Evolutionary conservation across 1,140 invertebrate genomes (phyloP).

Genomic region (Zaprionus camerounensis): DNA sequence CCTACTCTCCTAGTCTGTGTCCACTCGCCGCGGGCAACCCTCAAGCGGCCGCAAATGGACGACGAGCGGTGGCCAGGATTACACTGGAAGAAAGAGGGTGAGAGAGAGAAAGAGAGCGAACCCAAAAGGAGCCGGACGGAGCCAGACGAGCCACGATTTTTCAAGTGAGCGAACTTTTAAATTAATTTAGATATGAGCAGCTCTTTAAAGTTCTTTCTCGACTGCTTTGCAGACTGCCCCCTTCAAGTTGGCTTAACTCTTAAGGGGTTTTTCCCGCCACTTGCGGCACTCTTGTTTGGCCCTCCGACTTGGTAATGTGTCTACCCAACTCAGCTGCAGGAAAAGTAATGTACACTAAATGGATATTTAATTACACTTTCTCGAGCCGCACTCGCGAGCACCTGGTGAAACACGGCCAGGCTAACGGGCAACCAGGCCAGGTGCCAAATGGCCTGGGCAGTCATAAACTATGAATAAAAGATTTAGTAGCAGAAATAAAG

Average conservation of each 20-base stretch:
- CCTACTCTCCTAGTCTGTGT: not conserved
- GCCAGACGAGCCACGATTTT: conserved; percentile 52
- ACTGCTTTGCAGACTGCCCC: not conserved
- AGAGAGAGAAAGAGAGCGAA: not conserved
- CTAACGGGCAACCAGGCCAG: not conserved
- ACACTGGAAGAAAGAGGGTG: not conserved
- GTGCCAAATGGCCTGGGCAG: conserved; percentile 9
- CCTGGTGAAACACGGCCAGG: conserved; percentile 15
- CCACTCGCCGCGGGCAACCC: conserved; percentile 63
- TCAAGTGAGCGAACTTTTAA: conserved; percentile 81
- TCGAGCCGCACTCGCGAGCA: conserved; percentile 5
- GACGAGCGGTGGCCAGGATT: conserved; percentile 15
- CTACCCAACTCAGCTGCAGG: conserved; percentile 57
- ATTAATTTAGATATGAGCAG: conserved; percentile 80
- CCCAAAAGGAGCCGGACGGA: conserved; percentile 6
- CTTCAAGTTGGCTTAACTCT: conserved; percentile 39
- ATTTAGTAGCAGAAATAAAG: conserved; percentile 20
- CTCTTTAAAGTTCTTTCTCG: conserved; percentile 69
- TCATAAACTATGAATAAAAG: conserved; percentile 41
- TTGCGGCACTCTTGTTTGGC: not conserved
- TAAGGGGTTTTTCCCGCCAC: conserved; percentile 50
- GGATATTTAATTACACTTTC: conserved; percentile 81
- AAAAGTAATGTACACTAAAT: conserved; percentile 80
- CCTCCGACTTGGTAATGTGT: conserved; percentile 57
- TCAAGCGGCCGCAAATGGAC: conserved; percentile 75